Base-by-base conservation (phyloP, 2,113 vertebrate species). In the Lethenteron camtschaticum region DNA sequence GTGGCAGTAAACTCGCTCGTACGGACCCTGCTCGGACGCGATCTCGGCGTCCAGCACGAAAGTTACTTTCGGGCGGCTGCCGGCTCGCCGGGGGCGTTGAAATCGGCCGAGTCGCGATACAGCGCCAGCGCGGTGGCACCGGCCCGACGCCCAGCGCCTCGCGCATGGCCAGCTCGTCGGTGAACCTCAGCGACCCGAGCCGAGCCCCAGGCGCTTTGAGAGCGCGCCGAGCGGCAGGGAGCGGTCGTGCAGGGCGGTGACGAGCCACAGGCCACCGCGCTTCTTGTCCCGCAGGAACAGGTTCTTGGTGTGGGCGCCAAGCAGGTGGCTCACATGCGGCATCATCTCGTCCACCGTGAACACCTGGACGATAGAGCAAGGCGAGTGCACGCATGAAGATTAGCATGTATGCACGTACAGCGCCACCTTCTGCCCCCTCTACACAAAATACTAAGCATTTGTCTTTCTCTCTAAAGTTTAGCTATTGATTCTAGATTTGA, bases 271-370 rank as follows among this genome's bases (percentile, higher is more conserved):
- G 2, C 76, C 66, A 75, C 91, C 95, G 80, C 88, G 91, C 81
- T 87, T 95, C 76, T 95, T 97, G 79, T 97, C 91, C 71, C 87
- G 95, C 57, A 95, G 79, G 75, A 95, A 96, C 12, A 95, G 83
- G 75, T 94, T 96, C 77, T 95, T 97, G 10, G 86, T 85, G 71
- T 92, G 81, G 3, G 76, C 85, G 12, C 88, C 89, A 63, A 76
- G 81, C 71, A 91, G 69, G 8, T 85, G 84, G 70, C 87, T 82
- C 12, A 95, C 79, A 1, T 96, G 84, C 11, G 83, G 83, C 89
- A 95, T 90, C 89, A 96, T 95, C 76, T 94, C 87, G 79, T 96
- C 88, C 72, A 95, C 84, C 1, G 87, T 94, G 76, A 94, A 89
- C 68, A 92, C 88, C 90, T 96, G 72, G 56, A 79, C 81, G 77